Evolutionary conservation across 2,113 vertebrate genomes (phyloP).

Genomic region (Rhadina sibilatrix): DNA sequence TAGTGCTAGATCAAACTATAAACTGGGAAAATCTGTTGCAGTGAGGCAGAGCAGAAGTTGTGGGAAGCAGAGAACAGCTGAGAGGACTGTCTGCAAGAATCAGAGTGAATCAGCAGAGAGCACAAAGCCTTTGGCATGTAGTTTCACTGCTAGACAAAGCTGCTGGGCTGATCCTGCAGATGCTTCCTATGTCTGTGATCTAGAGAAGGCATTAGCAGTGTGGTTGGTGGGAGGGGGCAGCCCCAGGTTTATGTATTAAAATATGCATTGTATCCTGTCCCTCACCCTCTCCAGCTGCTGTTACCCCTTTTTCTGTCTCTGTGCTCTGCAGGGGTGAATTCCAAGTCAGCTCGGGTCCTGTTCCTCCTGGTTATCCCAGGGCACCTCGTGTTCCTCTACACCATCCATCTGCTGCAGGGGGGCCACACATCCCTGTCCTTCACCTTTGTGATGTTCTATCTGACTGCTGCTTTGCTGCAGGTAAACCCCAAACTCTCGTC

Average conservation of each 20-base stretch:
- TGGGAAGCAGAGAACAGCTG: constrained; percentile 27
- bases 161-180: not conserved
- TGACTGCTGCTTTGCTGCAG: constrained; percentile 88
- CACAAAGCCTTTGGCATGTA: not conserved
- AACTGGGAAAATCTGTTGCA: not conserved
- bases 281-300: not conserved
- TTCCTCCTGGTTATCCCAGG: constrained; percentile 89
- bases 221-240: not conserved
- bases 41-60: constrained; percentile 4
- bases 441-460: constrained; percentile 83
- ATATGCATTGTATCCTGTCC: not conserved
- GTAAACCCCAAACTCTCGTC: constrained; percentile 65
- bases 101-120: not conserved
- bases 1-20: not conserved
- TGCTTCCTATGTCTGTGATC: not conserved
- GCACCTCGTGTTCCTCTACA: constrained; percentile 88
- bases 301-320: not conserved
- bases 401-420: constrained; percentile 85
- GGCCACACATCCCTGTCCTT: constrained; percentile 72
- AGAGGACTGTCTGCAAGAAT: not conserved
- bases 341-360: constrained; percentile 88
- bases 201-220: not conserved
- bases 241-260: not conserved
- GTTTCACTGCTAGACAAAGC: constrained; percentile 17
- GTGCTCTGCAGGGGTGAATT: constrained; percentile 82